Evolutionary conservation across 2,113 vertebrate species (phyloP).

Genomic region (Dendropsophus ebraccatus): DNA sequence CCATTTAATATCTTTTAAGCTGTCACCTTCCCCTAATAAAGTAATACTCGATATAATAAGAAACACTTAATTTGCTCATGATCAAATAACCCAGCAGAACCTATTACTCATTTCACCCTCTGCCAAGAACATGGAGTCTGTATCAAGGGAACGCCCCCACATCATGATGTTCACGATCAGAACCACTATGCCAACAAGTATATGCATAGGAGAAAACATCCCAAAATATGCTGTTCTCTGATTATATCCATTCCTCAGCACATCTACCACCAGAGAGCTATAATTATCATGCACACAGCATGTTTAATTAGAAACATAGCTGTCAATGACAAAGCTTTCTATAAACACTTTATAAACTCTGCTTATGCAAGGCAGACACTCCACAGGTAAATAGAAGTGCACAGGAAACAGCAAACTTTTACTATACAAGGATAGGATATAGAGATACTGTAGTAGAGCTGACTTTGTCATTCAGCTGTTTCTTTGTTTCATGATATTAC

Average conservation of each 20-base stretch:
- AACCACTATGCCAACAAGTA: conserved; percentile 66
- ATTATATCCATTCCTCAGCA: conserved; percentile 65
- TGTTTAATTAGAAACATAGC: conserved; percentile 75
- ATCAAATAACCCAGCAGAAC: conserved; percentile 70
- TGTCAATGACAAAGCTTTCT: conserved; percentile 57
- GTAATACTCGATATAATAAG: conserved; percentile 44
- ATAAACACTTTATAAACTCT: conserved; percentile 11
- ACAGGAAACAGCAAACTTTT: neutral
- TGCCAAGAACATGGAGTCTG: conserved; percentile 68
- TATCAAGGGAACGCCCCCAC: conserved; percentile 66
- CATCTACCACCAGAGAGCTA: conserved; percentile 69
- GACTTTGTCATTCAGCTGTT: neutral
- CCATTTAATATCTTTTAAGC: conserved; percentile 10
- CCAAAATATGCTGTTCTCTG: conserved; percentile 65
- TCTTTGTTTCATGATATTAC: too few species aligned
- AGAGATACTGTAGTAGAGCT: neutral
- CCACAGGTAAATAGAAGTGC: conserved; percentile 4
- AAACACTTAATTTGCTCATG: conserved; percentile 67
- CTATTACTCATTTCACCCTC: conserved; percentile 70
- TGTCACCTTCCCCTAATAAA: conserved; percentile 45
- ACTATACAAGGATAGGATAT: neutral
- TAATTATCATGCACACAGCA: conserved; percentile 67
- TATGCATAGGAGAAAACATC: conserved; percentile 69
- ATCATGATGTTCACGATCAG: conserved; percentile 63
- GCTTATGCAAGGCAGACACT: conserved; percentile 5